Conservation (phyloP, 1,140 invertebrate species). For the Diprion similis region DNA sequence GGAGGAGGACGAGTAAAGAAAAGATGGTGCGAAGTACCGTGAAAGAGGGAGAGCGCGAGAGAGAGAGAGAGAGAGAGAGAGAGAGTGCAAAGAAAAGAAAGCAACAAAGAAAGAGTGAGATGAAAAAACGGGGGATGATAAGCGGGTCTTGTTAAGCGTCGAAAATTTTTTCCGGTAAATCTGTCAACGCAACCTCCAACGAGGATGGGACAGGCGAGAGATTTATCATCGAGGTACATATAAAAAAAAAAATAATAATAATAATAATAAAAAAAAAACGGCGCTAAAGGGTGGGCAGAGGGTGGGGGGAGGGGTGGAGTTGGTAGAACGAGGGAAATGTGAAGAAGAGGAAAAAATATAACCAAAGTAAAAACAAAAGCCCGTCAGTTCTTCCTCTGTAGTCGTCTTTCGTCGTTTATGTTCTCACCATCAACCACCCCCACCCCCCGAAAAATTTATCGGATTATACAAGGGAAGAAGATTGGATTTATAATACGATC, state of each 20-base stretch:
- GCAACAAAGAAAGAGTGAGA: not conserved
- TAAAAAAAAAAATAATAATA: constrained; percentile 36
- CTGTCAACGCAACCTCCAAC: constrained; percentile 24
- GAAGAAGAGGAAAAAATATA: no score
- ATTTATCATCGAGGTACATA: constrained; percentile 44
- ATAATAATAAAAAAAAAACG: constrained; percentile 37
- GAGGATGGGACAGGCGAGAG: constrained; percentile 29
- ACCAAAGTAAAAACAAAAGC: no score
- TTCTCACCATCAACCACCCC: no score
- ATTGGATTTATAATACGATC: no score
- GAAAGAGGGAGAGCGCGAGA: not conserved
- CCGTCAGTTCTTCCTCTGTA: no score
- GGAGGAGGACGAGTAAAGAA: constrained; percentile 29
- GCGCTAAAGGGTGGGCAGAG: constrained; percentile 13
- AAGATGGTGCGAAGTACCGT: not conserved
- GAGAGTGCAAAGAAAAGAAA: constrained; percentile 21
- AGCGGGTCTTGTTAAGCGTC: constrained; percentile 31
- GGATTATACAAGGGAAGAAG: no score
- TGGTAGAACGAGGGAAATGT: no score
- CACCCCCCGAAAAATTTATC: no score
- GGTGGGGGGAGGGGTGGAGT: no score
- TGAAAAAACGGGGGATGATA: not conserved
- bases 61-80: constrained; percentile 16
- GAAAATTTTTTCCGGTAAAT: constrained; percentile 38
- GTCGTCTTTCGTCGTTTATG: no score